Conservation (phyloP, 2,797 vertebrate genomes). For the Hippocampus kuda region DNA sequence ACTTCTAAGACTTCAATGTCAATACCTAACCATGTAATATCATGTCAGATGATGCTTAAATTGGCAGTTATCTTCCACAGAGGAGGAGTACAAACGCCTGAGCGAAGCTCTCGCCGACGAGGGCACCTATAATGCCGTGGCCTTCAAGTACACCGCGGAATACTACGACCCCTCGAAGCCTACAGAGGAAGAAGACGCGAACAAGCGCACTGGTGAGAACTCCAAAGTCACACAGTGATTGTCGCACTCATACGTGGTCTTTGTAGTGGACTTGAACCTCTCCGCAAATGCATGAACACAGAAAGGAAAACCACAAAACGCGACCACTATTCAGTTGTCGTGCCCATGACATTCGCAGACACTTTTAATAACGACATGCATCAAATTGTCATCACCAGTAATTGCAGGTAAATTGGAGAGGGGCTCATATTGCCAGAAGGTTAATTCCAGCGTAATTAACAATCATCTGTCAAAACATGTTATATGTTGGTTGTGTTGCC, state of each 20-base stretch:
- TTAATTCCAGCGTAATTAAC: background rate
- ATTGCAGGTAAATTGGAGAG: background rate
- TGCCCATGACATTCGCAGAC: background rate
- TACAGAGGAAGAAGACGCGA: constrained; percentile 90
- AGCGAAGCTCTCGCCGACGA: constrained; percentile 95
- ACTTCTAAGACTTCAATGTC: background rate
- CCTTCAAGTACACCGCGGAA: constrained; percentile 89
- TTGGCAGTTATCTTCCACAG: constrained; percentile 65
- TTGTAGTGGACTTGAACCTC: background rate
- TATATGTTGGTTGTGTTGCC: background rate
- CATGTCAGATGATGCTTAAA: background rate
- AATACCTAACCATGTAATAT: background rate
- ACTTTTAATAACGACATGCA: background rate
- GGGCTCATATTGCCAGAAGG: background rate
- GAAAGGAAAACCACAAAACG: background rate
- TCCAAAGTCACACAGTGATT: background rate
- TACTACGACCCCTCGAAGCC: constrained; percentile 98
- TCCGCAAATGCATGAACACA: background rate
- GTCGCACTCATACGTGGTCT: background rate
- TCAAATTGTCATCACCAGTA: background rate
- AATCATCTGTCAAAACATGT: constrained; percentile 1
- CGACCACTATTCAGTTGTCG: background rate
- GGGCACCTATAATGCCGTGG: constrained; percentile 86
- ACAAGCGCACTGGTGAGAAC: constrained; percentile 73
- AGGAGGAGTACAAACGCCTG: constrained; percentile 98